Percentiles rank a stretch among this genome's conserved stretches.
Evolutionary conservation across 2,113 vertebrate species (phyloP).

Genomic region (Phyllopteryx taeniolatus): DNA sequence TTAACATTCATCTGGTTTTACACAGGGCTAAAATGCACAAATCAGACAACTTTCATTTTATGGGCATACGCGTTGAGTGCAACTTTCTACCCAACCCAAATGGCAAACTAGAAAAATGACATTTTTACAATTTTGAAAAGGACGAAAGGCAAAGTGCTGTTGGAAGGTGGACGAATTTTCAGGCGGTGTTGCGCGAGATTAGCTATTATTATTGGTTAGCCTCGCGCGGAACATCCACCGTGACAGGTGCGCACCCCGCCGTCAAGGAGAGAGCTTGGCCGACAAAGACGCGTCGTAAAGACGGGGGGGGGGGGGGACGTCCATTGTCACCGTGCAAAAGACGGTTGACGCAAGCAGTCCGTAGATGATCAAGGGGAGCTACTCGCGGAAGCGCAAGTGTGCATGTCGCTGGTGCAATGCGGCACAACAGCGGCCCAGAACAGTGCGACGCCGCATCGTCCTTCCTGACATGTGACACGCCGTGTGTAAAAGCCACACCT

Average conservation of each 20-base stretch:
- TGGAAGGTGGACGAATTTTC: constrained; percentile 68
- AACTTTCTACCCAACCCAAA: no score
- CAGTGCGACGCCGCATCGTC: constrained; percentile 31
- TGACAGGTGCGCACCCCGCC: constrained; percentile 70
- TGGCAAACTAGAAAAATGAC: neutral
- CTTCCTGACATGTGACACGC: constrained; percentile 27
- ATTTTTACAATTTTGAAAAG: constrained; percentile 44
- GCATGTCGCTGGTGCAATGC: constrained; percentile 48
- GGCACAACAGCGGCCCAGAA: constrained; percentile 51
- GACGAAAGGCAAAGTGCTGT: constrained; percentile 44
- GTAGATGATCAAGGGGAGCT: constrained; percentile 62
- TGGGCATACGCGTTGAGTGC: no score
- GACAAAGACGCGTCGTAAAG: constrained; percentile 33
- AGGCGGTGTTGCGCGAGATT: constrained; percentile 68
- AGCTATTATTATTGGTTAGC: constrained; percentile 68
- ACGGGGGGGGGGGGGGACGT: neutral
- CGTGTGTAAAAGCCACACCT: neutral
- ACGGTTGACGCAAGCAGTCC: constrained; percentile 56
- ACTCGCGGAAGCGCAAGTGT: constrained; percentile 22
- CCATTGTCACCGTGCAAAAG: constrained; percentile 41
- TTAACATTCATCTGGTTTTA: no score
- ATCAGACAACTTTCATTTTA: neutral
- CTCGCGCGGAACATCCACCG: constrained; percentile 63
- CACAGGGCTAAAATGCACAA: no score
- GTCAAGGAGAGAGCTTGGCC: constrained; percentile 55